Conservation (phyloP, 2,888 invertebrate genomes). For the Hemaris fuciformis region DNA sequence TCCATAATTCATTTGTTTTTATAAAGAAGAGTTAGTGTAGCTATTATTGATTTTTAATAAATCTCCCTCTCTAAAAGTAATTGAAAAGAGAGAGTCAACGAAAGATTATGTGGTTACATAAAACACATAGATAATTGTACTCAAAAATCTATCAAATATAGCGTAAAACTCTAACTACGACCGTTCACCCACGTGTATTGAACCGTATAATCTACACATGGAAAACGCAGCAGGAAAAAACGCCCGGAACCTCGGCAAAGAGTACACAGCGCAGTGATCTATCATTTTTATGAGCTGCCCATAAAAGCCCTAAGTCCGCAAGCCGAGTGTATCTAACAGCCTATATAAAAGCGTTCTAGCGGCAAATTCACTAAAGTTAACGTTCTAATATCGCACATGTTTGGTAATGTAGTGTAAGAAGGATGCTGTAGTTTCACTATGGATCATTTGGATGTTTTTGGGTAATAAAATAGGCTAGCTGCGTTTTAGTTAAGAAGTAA, state of each 20-base stretch:
- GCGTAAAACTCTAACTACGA: background rate
- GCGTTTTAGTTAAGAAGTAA: too few species aligned
- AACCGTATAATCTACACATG: background rate
- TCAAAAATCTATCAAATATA: background rate
- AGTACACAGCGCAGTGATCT: conserved; percentile 49
- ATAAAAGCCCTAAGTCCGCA: conserved; percentile 68
- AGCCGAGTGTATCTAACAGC: conserved; percentile 76
- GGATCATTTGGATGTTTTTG: background rate
- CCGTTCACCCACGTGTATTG: background rate
- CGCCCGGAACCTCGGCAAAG: background rate
- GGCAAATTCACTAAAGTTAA: conserved; percentile 64
- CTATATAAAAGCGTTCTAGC: conserved; percentile 70
- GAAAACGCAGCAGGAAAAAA: conserved; percentile 1
- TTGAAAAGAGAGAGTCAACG: too few species aligned
- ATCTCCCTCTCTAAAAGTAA: too few species aligned
- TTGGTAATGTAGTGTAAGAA: conserved; percentile 39
- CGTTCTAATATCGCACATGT: conserved; percentile 53
- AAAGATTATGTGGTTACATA: too few species aligned
- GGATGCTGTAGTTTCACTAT: conserved; percentile 22
- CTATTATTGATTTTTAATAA: too few species aligned
- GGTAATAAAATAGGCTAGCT: too few species aligned
- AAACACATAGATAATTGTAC: too few species aligned
- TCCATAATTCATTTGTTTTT: too few species aligned
- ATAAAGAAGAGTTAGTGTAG: too few species aligned
- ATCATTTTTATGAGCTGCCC: conserved; percentile 75